phyloP scores from a whole-genome alignment of 2,797 vertebrate species.

The Clarias fuscus region DNA sequence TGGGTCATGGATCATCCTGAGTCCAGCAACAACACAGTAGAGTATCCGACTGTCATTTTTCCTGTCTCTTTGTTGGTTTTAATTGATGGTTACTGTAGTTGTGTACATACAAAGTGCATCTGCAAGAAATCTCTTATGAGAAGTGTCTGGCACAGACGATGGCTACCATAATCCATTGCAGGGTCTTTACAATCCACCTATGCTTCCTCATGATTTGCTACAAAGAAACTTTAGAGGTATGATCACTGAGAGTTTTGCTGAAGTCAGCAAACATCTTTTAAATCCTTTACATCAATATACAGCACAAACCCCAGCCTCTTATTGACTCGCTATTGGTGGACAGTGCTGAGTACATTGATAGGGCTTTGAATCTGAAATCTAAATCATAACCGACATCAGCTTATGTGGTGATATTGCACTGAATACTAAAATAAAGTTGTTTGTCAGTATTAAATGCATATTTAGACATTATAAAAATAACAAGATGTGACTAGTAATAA shows the following conservation, averaged over 20 bases:
- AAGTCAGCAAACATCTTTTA: background rate
- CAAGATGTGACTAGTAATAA: background rate
- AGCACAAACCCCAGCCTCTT: background rate
- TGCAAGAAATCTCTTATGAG: background rate
- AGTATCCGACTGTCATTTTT: too few relatives aligned
- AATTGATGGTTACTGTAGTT: background rate
- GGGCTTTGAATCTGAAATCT: background rate
- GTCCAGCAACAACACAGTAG: too few relatives aligned
- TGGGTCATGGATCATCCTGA: too few relatives aligned
- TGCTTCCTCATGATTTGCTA: background rate
- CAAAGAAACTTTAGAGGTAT: background rate
- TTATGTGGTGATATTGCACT: background rate
- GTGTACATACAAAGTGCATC: background rate
- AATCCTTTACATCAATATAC: background rate
- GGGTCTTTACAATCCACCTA: background rate
- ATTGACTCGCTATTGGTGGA: background rate
- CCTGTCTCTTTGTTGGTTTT: background rate
- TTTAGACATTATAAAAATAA: background rate
- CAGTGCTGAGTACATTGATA: background rate
- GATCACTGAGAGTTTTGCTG: background rate
- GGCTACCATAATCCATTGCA: background rate
- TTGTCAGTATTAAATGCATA: background rate
- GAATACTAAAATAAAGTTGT: background rate
- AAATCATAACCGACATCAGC: background rate
- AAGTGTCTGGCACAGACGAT: background rate